phyloP scores from a whole-genome alignment of 2,113 vertebrate genomes.

The Esox niger region DNA sequence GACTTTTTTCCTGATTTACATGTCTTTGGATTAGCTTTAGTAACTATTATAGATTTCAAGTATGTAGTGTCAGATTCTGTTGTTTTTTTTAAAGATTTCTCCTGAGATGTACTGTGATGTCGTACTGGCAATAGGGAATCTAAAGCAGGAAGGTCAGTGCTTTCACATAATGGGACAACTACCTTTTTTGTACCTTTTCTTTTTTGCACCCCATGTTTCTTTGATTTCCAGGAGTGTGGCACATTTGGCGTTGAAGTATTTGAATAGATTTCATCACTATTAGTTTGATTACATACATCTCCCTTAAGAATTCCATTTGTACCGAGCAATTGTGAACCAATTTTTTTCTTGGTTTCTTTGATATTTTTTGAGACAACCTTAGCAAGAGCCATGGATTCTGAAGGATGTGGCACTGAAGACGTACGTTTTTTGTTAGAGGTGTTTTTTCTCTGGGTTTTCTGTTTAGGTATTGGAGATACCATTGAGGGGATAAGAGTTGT shows the following conservation, averaged over 20 bases:
- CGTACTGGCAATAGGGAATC: not conserved
- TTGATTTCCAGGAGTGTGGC: not conserved
- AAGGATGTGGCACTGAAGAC: not conserved
- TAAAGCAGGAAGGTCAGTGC: not conserved
- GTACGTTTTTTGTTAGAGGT: not conserved
- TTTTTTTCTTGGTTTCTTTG: not conserved
- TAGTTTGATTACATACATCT: not conserved
- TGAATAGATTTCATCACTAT: not conserved
- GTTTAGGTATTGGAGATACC: not conserved
- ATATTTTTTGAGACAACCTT: not conserved
- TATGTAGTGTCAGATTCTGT: not conserved
- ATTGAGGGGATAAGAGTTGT: not conserved
- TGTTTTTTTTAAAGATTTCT: not conserved
- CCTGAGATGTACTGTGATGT: not conserved
- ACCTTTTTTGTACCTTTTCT: not conserved
- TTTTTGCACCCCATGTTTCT: not conserved
- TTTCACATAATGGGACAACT: not conserved
- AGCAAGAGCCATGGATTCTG: not conserved
- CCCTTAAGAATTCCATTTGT: not conserved
- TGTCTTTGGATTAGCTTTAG: not conserved
- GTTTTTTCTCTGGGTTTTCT: not conserved
- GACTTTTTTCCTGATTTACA: not conserved
- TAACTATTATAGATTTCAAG: not conserved
- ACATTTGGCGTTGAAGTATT: not conserved
- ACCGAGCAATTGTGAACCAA: not conserved